A percentile compares a stretch with the other conserved stretches of the same genome.
Evolutionary conservation across 2,888 invertebrate species (phyloP).

Genomic region (Nasonia oneida): DNA sequence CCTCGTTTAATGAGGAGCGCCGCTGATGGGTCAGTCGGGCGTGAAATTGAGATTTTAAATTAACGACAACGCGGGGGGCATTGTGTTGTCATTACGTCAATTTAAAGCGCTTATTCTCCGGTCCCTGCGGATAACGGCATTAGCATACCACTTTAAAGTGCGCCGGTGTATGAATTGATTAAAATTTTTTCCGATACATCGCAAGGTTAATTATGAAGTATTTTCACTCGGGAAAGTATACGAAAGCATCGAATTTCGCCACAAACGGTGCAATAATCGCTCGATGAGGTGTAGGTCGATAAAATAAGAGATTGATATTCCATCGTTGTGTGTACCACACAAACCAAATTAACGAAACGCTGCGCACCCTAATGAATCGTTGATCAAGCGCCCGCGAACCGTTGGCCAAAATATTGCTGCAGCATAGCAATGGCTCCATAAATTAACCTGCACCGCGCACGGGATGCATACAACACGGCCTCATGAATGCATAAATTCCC

Average conservation of each 20-base stretch:
- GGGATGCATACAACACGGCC: not conserved
- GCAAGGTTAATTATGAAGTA: too few species aligned
- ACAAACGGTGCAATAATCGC: too few species aligned
- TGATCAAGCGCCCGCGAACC: constrained; percentile 22
- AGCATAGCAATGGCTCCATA: not conserved
- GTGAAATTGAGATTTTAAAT: constrained; percentile 26
- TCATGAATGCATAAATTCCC: constrained; percentile 34
- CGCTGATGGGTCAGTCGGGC: not conserved
- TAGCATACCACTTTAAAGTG: not conserved
- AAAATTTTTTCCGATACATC: too few species aligned
- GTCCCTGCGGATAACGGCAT: not conserved
- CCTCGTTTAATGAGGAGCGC: not conserved
- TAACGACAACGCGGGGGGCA: not conserved
- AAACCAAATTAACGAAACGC: constrained; percentile 1
- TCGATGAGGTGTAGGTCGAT: too few species aligned
- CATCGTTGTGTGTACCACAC: too few species aligned
- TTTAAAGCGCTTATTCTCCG: not conserved
- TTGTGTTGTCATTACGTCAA: not conserved
- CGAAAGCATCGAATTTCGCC: too few species aligned
- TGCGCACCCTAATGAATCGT: not conserved
- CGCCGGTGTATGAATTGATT: too few species aligned
- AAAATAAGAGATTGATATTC: too few species aligned
- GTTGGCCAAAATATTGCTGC: constrained; percentile 38
- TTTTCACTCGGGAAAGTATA: too few species aligned
- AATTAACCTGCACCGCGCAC: not conserved